These are phyloP conservation scores for Galaxea fascicularis DNA, from an alignment of 92 coral and sea anemone species.

Conservation along the genomic window DNA sequence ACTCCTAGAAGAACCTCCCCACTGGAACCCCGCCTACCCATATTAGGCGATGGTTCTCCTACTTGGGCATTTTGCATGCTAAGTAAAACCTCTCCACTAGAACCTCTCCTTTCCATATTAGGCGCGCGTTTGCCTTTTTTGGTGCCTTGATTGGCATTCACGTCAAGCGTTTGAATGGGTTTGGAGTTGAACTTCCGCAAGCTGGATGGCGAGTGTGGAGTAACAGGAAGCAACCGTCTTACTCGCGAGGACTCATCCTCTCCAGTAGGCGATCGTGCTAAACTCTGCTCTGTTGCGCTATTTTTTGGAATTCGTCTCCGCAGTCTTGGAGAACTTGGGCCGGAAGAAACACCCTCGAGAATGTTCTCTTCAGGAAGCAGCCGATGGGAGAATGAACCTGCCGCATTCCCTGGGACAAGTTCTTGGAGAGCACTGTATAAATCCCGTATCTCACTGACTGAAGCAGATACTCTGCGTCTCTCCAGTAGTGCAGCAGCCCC, in stretches of 20 bases:
- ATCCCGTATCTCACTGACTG: constrained; percentile 76
- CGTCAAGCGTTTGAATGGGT: constrained; percentile 36
- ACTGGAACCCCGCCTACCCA: constrained; percentile 51
- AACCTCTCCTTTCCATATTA: constrained; percentile 27
- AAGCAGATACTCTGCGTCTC: constrained; percentile 81
- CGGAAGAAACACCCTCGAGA: constrained; percentile 10
- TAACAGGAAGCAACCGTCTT: constrained; percentile 30
- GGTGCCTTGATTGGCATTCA: constrained; percentile 33
- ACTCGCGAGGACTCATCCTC: constrained; percentile 34
- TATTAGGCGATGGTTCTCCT: constrained; percentile 22
- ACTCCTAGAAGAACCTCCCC: constrained; percentile 34
- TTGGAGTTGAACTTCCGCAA: constrained; percentile 29
- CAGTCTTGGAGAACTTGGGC: constrained; percentile 25
- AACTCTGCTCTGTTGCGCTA: constrained; percentile 1
- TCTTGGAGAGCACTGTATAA: constrained; percentile 81
- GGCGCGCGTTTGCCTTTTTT: constrained; percentile 22
- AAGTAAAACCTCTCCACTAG: constrained; percentile 31
- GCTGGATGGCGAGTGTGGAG: constrained; percentile 38
- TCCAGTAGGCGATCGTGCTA: constrained; percentile 3
- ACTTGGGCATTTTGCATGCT: neutral
- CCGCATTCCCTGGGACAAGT: constrained; percentile 72
- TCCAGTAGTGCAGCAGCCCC: constrained; percentile 30
- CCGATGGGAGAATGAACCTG: constrained; percentile 27
- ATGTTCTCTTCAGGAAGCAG: constrained; percentile 4
- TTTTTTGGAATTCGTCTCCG: constrained; percentile 17